Base-by-base conservation (phyloP, 2,113 vertebrate species). In the Pygathrix nemaeus region DNA sequence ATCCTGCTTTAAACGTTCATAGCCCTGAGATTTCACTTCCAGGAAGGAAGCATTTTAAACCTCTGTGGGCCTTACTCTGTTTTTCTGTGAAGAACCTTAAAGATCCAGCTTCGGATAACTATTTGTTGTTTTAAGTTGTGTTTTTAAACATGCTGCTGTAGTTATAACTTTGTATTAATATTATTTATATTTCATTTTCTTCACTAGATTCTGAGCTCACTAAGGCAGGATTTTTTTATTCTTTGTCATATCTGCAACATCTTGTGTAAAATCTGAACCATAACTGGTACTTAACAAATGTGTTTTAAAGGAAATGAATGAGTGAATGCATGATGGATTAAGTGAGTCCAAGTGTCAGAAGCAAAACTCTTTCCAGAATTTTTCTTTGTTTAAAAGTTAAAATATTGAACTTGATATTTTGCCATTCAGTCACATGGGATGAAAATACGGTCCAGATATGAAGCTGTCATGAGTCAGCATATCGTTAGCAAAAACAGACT, bases 251-350 rank as follows among this genome's bases (percentile, higher is more conserved):
- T 84, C 30, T 92, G 32, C 23, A 93, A 10, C 45, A 73, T 73
- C 32, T 97, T 64, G 40, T 12, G 85, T 78, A 88, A 23, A 90
- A 76, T 81, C 18, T 95, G n/a, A 38, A 93, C 35, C 64, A 50
- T 27, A 85, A 70, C 81, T 52, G 35, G 8, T 35, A 81, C 9
- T 96, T 93, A 93, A 81, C 17, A 72, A 93, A 76, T 40, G 27
- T 45, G 5, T n/a, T 86, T 89, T 86, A 25, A 89, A 90, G 50
- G 17, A 88, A 88, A 90, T 73, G 25, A 90, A 79, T 94, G 82
- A 48, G 6, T 23, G 32, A 84, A 32, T 55, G 11, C 64, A 78
- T 81, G 64, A 66, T 78, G 13, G 38, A 68, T 68, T 61, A 82
- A 93, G 18, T 59, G 9, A 90, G 55, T 50, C 5, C n/a, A 93